These are phyloP conservation scores for Barbus barbus DNA, from an alignment of 2,113 vertebrate species.

Conservation along the genomic window DNA sequence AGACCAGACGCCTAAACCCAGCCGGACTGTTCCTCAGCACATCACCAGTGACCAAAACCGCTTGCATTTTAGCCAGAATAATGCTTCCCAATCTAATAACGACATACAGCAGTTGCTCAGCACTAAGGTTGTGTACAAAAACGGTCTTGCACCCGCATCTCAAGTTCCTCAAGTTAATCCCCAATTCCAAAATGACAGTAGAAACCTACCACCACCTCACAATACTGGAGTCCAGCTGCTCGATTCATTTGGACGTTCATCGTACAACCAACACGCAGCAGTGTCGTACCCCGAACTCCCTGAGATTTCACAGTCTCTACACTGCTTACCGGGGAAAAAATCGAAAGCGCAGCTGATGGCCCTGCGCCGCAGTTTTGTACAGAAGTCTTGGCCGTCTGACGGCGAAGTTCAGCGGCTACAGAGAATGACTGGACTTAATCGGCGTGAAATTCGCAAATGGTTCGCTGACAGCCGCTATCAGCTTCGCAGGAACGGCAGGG, in stretches of 20 bases:
- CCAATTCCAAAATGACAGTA: conserved; percentile 8
- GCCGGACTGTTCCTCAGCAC: conserved; percentile 21
- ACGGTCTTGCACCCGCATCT: conserved; percentile 5
- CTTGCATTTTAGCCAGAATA: conserved; percentile 10
- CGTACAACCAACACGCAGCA: neutral
- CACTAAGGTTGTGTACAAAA: conserved; percentile 20
- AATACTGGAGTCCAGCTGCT: conserved; percentile 19
- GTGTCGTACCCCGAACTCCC: neutral
- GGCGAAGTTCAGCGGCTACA: conserved; percentile 68
- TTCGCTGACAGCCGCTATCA: conserved; percentile 62
- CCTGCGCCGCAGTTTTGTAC: conserved; percentile 52
- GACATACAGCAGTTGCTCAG: conserved; percentile 1
- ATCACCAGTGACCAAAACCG: conserved; percentile 20
- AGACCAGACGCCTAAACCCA: conserved; percentile 23
- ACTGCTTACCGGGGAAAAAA: conserved; percentile 52
- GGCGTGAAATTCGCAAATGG: conserved; percentile 61
- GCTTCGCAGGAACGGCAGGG: conserved; percentile 49
- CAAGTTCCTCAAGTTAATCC: conserved; percentile 17
- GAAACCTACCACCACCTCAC: conserved; percentile 4
- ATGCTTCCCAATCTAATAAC: conserved; percentile 28
- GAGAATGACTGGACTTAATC: conserved; percentile 67
- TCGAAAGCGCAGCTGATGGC: conserved; percentile 55
- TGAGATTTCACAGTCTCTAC: neutral
- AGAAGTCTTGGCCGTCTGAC: conserved; percentile 59
- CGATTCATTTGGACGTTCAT: neutral